These are phyloP conservation scores for Ericerus pela DNA, from an alignment of 1,140 invertebrate species.

Conservation along the genomic window DNA sequence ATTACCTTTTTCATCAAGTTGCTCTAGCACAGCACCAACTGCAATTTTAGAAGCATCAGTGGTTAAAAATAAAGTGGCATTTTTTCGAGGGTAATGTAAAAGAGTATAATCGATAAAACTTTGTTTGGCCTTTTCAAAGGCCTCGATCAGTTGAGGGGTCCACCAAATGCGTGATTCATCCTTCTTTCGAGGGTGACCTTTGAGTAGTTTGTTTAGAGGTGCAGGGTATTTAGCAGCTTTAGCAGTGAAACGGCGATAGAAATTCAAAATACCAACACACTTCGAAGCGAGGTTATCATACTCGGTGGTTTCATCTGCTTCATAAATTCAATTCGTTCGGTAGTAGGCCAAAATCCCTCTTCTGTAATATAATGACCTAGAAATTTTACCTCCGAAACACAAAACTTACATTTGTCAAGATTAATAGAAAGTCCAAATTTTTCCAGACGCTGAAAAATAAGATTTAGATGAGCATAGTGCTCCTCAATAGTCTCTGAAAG, in stretches of 20 bases:
- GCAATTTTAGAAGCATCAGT: too few relatives aligned
- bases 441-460: too few relatives aligned
- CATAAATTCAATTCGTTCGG: constrained; percentile 25
- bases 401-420: constrained; percentile 25
- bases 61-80: too few relatives aligned
- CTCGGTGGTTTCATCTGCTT: constrained; percentile 23
- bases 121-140: constrained; percentile 12
- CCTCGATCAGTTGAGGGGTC: constrained; percentile 27
- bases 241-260: constrained; percentile 29
- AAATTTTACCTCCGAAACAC: constrained; percentile 24
- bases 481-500: too few relatives aligned
- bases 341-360: constrained; percentile 26
- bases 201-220: constrained; percentile 26
- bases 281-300: constrained; percentile 25
- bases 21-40: too few relatives aligned
- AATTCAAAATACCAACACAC: constrained; percentile 27
- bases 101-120: too few relatives aligned
- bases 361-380: constrained; percentile 28
- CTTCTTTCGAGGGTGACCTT: background rate
- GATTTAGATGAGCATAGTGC: too few relatives aligned
- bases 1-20: too few relatives aligned
- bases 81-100: too few relatives aligned
- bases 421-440: too few relatives aligned
- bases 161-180: constrained; percentile 27
- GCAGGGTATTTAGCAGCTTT: constrained; percentile 25